Base-by-base conservation (phyloP, 1,140 invertebrate species). In the Adoxophyes honmai region DNA sequence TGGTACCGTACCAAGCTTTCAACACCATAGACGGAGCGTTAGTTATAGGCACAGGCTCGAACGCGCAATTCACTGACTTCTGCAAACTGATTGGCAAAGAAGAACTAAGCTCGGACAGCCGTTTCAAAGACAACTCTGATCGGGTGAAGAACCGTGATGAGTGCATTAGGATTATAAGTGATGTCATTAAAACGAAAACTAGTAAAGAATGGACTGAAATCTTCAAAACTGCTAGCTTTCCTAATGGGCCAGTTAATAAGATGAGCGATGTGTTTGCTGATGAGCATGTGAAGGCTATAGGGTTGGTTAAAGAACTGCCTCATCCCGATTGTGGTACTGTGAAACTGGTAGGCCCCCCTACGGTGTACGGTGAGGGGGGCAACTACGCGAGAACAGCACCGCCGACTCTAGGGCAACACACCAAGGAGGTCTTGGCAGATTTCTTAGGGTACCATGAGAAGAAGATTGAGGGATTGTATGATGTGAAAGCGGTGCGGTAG, bases 1-100 rank as follows among this genome's bases (percentile, higher is more conserved):
- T 99, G 66, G 98, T 99, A 0, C 98, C 98, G 0, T 99, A 99
- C 78, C 94, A 98, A 91, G 91, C 93, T 21, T 98, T 98, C 75
- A 86, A 90, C 72, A 97, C 96, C 0, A 92, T 91, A 74, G 93
- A 97, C 89, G 95, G 96, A 9, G 94, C 95, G 74, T 91, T 98
- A 13, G 95, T 97, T 1, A 89, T 98, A 15, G 96, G 97, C 3
- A 92, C 95, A 39, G 96, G 95, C 0, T 96, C 94, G 33, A 92
- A 97, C 87, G 70, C 84, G 1, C 96, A 97, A 77, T 98, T 96
- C 86, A 61, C 75, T 38, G 91, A 92, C 52, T 89, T 97, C 6
- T 94, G 95, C 72, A 80, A 91, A 65, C 82, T 89, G 54, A 86
- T 98, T 5, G 76, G 91, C 10, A 81, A 94, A 34, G 65, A 90